These are phyloP conservation scores for Acronicta psi DNA, from an alignment of 2,888 invertebrate genomes.

Conservation along the genomic window DNA sequence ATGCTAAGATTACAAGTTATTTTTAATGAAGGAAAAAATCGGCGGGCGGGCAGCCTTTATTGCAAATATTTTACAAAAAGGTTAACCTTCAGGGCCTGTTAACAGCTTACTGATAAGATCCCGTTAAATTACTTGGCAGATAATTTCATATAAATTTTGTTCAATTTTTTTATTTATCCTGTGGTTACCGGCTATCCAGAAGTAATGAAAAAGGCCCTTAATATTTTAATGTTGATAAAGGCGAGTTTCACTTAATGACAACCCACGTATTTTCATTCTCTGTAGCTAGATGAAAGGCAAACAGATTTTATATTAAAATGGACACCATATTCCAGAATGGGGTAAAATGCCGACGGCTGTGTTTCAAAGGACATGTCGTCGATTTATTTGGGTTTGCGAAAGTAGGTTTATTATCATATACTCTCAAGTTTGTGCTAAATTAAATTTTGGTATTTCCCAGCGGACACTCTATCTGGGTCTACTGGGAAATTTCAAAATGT, in stretches of 20 bases:
- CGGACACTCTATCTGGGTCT: neutral
- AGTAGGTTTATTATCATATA: slow-evolving; percentile 13
- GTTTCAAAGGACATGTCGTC: slow-evolving; percentile 4
- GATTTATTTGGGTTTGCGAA: slow-evolving; percentile 9
- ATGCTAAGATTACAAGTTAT: too few species aligned
- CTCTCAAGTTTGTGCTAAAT: slow-evolving; percentile 3
- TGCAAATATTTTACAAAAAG: too few species aligned
- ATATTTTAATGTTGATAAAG: slow-evolving; percentile 30
- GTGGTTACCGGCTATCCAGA: too few species aligned
- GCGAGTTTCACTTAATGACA: slow-evolving; percentile 12
- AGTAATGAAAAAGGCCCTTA: too few species aligned
- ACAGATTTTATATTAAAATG: slow-evolving; percentile 14
- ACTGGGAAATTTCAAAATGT: slow-evolving; percentile 1
- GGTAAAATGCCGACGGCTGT: slow-evolving; percentile 22
- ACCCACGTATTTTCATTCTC: slow-evolving; percentile 21
- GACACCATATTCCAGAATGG: slow-evolving; percentile 4
- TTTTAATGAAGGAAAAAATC: too few species aligned
- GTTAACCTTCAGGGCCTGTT: too few species aligned
- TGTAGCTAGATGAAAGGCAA: slow-evolving; percentile 16
- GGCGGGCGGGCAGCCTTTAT: too few species aligned
- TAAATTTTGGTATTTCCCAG: neutral
- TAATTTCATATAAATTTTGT: too few species aligned
- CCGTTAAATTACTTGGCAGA: too few species aligned
- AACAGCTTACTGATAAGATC: too few species aligned
- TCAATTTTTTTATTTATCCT: too few species aligned